phyloP scores from a whole-genome alignment of 2,797 vertebrate species.

The Pangasius macronema region DNA sequence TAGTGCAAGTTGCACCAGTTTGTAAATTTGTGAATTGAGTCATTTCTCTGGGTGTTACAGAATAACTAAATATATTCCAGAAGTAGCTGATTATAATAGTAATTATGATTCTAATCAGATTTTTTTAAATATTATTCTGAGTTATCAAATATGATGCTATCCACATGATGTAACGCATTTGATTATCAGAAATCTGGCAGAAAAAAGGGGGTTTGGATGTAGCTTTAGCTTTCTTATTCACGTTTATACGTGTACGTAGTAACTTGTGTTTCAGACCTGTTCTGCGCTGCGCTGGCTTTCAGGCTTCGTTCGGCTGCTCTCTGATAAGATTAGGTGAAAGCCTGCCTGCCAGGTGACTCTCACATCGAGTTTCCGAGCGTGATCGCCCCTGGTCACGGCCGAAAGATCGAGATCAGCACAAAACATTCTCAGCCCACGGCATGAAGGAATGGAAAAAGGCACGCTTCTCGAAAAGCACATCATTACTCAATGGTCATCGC shows the following conservation, averaged over 20 bases:
- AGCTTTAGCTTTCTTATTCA: neutral
- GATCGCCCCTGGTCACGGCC: slow-evolving; percentile 27
- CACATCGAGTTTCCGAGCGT: slow-evolving; percentile 31
- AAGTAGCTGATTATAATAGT: neutral
- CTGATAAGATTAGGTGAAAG: slow-evolving; percentile 40
- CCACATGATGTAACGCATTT: too few species aligned
- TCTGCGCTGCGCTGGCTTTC: neutral
- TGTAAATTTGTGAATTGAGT: neutral
- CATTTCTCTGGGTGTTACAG: too few species aligned
- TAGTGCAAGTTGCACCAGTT: neutral
- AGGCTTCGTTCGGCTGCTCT: slow-evolving; percentile 28
- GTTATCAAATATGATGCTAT: too few species aligned
- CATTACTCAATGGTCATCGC: slow-evolving; percentile 26
- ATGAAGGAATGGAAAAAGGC: slow-evolving; percentile 45
- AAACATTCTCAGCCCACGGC: slow-evolving; percentile 25
- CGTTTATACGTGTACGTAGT: neutral
- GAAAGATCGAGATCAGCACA: slow-evolving; percentile 46
- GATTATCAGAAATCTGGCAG: neutral
- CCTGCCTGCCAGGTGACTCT: slow-evolving; percentile 25
- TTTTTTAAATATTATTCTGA: neutral
- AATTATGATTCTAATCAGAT: neutral
- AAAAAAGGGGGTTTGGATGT: neutral
- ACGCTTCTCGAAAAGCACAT: slow-evolving; percentile 38
- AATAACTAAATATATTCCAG: too few species aligned
- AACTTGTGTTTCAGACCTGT: neutral